Evolutionary conservation across 2,113 vertebrate genomes (phyloP).

Genomic region (Athene cunicularia): DNA sequence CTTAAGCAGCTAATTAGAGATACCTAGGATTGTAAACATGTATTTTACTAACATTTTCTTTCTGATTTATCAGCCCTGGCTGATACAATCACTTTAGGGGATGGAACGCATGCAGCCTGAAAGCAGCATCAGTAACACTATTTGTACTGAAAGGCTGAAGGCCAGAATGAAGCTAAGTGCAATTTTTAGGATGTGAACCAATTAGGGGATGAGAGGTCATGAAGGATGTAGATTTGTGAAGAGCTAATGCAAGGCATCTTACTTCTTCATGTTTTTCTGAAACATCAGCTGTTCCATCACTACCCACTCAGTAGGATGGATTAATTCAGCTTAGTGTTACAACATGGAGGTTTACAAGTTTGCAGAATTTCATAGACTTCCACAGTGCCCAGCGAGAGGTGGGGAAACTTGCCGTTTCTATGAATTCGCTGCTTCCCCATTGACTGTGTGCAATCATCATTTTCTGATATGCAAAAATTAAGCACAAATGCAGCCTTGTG

Average conservation of each 20-base stretch:
- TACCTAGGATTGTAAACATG: background rate
- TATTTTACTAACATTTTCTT: background rate
- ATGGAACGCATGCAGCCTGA: background rate
- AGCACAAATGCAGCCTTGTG: background rate
- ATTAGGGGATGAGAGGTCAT: background rate
- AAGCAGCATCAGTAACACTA: background rate
- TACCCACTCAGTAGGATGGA: background rate
- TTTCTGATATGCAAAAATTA: background rate
- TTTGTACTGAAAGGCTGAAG: background rate
- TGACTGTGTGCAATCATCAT: background rate
- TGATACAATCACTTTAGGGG: background rate
- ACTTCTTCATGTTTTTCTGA: background rate
- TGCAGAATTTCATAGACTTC: background rate
- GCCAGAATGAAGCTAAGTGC: background rate
- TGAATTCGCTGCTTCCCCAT: accelerated
- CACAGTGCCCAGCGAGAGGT: background rate
- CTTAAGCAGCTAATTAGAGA: background rate
- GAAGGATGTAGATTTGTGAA: background rate
- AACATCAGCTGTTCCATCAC: background rate
- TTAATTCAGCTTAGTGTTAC: background rate
- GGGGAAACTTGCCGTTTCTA: background rate
- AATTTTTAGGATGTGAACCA: background rate
- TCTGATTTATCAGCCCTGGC: background rate
- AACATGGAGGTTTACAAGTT: background rate
- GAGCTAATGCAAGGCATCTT: background rate